Conservation (phyloP, 1,140 invertebrate species). For the Aphidius gifuensis region DNA sequence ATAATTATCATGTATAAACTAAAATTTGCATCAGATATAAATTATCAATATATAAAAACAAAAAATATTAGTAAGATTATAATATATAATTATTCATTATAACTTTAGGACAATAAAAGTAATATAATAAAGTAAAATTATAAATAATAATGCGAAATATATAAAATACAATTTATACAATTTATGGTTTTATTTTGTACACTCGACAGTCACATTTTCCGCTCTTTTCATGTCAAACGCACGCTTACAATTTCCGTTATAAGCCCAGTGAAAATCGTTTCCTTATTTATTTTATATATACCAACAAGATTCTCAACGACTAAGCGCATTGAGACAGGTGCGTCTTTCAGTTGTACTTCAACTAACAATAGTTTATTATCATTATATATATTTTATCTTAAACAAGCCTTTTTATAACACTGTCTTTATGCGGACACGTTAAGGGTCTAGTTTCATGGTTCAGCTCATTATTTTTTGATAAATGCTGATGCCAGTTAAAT, state of each 20-base stretch:
- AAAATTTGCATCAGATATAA: too few species aligned
- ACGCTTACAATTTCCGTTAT: not conserved
- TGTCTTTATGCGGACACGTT: not conserved
- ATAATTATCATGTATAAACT: too few species aligned
- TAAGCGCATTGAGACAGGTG: not conserved
- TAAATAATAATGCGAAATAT: not conserved
- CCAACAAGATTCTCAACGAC: not conserved
- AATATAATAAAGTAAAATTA: too few species aligned
- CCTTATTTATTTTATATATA: not conserved
- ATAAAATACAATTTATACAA: too few species aligned
- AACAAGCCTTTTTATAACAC: not conserved
- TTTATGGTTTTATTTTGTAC: not conserved
- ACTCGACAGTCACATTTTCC: not conserved
- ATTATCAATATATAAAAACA: too few species aligned
- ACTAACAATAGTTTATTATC: constrained; percentile 3
- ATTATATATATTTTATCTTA: not conserved
- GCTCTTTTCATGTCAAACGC: not conserved
- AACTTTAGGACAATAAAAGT: too few species aligned
- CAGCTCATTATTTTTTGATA: constrained; percentile 12
- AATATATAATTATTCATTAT: too few species aligned
- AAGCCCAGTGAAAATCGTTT: not conserved
- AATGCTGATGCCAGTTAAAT: not conserved
- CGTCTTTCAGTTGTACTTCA: not conserved
- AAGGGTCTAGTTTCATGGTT: constrained; percentile 4
- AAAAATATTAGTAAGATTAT: too few species aligned